Conservation (phyloP, 92 coral and sea anemone species). For the Umimayanthus chanpuru region DNA sequence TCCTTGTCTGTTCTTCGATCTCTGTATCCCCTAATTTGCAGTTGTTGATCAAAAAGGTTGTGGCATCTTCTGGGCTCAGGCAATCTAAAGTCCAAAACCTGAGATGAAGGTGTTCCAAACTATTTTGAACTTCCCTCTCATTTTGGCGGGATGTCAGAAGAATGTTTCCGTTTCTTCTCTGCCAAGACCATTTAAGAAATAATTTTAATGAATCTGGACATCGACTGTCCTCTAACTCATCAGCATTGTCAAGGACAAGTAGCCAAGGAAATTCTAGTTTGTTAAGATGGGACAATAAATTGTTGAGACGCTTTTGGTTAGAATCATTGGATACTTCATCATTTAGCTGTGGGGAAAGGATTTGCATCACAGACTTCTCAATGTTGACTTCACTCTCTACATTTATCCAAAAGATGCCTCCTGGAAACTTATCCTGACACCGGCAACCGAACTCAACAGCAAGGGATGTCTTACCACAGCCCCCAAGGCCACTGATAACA, state of each 20-base stretch:
- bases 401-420: constrained; percentile 35
- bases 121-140: not conserved
- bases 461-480: constrained; percentile 11
- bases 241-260: constrained; percentile 35
- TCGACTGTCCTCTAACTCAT: constrained; percentile 8
- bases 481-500: constrained; percentile 9
- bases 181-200: not conserved
- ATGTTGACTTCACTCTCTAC: not conserved
- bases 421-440: not conserved
- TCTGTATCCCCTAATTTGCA: not conserved
- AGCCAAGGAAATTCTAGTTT: constrained; percentile 4
- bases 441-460: constrained; percentile 6
- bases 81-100: not conserved
- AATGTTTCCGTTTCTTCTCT: not conserved
- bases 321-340: not conserved
- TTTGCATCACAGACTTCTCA: too few species aligned
- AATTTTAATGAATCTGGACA: not conserved
- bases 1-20: not conserved
- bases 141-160: constrained; percentile 1
- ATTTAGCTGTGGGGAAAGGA: not conserved
- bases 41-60: not conserved
- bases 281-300: not conserved
- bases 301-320: not conserved
- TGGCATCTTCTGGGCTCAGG: not conserved
- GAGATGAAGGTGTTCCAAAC: too few species aligned